Evolutionary conservation across 1,140 invertebrate species (phyloP).

Genomic region (Scaptomyza hsui): DNA sequence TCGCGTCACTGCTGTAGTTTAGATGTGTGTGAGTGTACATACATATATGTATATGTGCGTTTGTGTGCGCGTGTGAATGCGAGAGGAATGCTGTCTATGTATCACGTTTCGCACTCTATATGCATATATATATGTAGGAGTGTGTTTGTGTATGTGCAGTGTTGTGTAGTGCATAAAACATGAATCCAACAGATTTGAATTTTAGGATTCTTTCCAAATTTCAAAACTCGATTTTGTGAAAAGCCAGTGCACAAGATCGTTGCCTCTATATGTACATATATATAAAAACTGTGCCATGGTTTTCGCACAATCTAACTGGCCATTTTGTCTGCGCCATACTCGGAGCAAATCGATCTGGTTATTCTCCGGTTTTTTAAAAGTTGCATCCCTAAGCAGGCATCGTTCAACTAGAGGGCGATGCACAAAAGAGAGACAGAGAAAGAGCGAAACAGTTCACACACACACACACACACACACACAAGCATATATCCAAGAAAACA

Average conservation of each 20-base stretch:
- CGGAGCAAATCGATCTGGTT: slow-evolving; percentile 66
- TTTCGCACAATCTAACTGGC: slow-evolving; percentile 23
- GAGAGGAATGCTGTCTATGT: slow-evolving; percentile 73
- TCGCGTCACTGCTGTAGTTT: slow-evolving; percentile 54
- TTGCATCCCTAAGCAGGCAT: slow-evolving; percentile 72
- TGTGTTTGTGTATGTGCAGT: slow-evolving; percentile 51
- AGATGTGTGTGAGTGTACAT: slow-evolving; percentile 16
- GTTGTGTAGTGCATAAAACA: slow-evolving; percentile 75
- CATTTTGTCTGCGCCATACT: slow-evolving; percentile 44
- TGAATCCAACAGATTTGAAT: slow-evolving; percentile 45
- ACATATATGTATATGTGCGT: slow-evolving; percentile 20
- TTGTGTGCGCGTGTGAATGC: slow-evolving; percentile 48
- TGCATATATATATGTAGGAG: slow-evolving; percentile 12
- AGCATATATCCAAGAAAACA: slow-evolving; percentile 47
- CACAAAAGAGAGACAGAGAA: slow-evolving; percentile 52
- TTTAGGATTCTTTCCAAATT: slow-evolving; percentile 33
- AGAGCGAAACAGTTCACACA: slow-evolving; percentile 53
- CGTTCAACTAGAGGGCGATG: slow-evolving; percentile 56
- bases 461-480: slow-evolving; percentile 45
- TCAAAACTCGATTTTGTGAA: not conserved
- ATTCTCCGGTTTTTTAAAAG: slow-evolving; percentile 41
- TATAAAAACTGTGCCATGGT: not conserved
- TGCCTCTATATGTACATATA: not conserved
- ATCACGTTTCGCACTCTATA: slow-evolving; percentile 67
- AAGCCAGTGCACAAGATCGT: slow-evolving; percentile 17